Percentiles rank a stretch among this genome's conserved stretches.
These are phyloP conservation scores for Phenganax marumi DNA, from an alignment of 92 coral and sea anemone species.

Conservation along the genomic window DNA sequence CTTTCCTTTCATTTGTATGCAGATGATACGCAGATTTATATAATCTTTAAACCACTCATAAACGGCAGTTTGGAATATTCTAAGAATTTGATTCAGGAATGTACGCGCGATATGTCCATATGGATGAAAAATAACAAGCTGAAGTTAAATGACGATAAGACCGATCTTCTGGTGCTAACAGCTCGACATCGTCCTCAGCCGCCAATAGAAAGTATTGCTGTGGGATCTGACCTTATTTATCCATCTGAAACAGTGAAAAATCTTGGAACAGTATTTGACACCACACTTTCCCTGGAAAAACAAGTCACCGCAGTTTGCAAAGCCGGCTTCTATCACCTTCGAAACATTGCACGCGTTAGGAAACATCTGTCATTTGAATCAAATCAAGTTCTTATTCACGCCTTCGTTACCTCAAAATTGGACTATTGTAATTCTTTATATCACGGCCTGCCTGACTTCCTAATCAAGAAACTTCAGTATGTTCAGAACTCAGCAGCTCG, in stretches of 20 bases:
- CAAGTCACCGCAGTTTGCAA: constrained; percentile 9
- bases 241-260: constrained; percentile 26
- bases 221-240: not conserved
- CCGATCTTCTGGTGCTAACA: not conserved
- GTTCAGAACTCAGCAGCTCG: constrained; percentile 42
- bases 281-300: not conserved
- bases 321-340: not conserved
- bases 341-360: constrained; percentile 20
- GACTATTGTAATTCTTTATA: constrained; percentile 9
- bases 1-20: no score
- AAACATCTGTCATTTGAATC: constrained; percentile 4
- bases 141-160: no score
- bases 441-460: constrained; percentile 23
- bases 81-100: no score
- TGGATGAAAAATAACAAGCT: no score
- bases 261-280: not conserved
- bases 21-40: no score
- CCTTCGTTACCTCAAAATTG: constrained; percentile 18
- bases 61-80: no score
- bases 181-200: constrained; percentile 37
- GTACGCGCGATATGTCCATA: no score
- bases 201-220: not conserved
- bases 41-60: no score
- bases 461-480: constrained; percentile 31
- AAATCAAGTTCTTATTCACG: constrained; percentile 27